Evolutionary conservation across 30 jellyfish, hydroid and myxozoan species (phyloP).

Genomic region (Calvadosia cruxmelitensis): DNA sequence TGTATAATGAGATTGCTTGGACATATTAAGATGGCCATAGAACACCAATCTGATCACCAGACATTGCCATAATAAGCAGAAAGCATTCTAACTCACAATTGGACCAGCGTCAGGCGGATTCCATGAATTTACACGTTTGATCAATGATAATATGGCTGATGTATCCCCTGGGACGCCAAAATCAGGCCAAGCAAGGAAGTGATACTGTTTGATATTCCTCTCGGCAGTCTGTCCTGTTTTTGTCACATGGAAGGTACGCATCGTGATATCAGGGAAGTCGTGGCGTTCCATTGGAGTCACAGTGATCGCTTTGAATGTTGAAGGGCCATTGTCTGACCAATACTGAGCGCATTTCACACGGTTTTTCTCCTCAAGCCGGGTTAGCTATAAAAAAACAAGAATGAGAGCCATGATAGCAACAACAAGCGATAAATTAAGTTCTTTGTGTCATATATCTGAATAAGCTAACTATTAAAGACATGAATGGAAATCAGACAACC

Average conservation of each 20-base stretch:
- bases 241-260: slow-evolving; percentile 64
- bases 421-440: no score
- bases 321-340: slow-evolving; percentile 87
- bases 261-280: slow-evolving; percentile 74
- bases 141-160: slow-evolving; percentile 59
- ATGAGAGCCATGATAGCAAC: not conserved
- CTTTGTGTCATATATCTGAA: no score
- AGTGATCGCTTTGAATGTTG: slow-evolving; percentile 40
- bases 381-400: slow-evolving; percentile 36
- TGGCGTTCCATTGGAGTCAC: slow-evolving; percentile 48
- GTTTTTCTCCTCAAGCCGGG: slow-evolving; percentile 69
- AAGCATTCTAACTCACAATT: not conserved
- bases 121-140: slow-evolving; percentile 82
- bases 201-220: slow-evolving; percentile 75
- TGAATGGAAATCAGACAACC: no score
- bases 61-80: no score
- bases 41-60: no score
- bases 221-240: slow-evolving; percentile 76
- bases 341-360: slow-evolving; percentile 91
- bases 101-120: slow-evolving; percentile 1
- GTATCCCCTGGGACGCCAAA: slow-evolving; percentile 85
- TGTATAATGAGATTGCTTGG: no score
- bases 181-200: slow-evolving; percentile 96
- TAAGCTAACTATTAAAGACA: no score
- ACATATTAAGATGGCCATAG: no score